A percentile compares a stretch with the other conserved stretches of the same genome.
Conservation (phyloP, 2,113 vertebrate species). For the Crotalus helleri region DNA sequence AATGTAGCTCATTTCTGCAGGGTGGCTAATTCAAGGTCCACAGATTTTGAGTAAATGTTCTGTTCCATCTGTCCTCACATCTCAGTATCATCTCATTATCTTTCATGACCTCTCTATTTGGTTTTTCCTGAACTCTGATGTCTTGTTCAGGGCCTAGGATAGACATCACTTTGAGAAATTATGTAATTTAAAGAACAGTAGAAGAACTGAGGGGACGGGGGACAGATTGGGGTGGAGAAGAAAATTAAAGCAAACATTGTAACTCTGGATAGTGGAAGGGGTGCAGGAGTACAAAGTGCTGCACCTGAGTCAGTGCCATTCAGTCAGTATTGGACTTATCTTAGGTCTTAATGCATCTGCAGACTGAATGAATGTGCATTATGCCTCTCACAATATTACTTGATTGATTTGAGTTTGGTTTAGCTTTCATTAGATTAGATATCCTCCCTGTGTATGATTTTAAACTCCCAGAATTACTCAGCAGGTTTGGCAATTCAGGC, state of each 20-base stretch:
- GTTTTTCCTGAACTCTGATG: slow-evolving; percentile 25
- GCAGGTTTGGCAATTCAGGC: not conserved
- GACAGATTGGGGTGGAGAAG: not conserved
- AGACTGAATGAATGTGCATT: not conserved
- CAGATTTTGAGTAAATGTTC: slow-evolving; percentile 48
- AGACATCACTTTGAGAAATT: slow-evolving; percentile 55
- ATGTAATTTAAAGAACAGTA: slow-evolving; percentile 53
- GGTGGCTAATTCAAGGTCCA: slow-evolving; percentile 52
- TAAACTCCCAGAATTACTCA: not conserved
- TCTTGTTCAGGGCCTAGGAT: slow-evolving; percentile 51
- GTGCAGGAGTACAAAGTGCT: not conserved
- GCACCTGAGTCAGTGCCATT: not conserved
- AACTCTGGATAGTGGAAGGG: too few species aligned
- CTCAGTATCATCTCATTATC: slow-evolving; percentile 57
- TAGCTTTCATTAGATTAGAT: not conserved
- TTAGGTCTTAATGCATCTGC: not conserved
- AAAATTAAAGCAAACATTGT: not conserved
- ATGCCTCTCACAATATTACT: not conserved
- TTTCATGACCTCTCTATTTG: slow-evolving; percentile 62
- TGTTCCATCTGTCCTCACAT: slow-evolving; percentile 62
- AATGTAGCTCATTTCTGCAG: slow-evolving; percentile 27
- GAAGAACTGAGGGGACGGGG: not conserved
- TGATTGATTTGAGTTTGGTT: not conserved
- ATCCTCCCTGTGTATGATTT: not conserved
- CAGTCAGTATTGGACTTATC: not conserved